These are phyloP conservation scores for Globicephala melas DNA, from an alignment of 2,113 vertebrate species.

Conservation along the genomic window DNA sequence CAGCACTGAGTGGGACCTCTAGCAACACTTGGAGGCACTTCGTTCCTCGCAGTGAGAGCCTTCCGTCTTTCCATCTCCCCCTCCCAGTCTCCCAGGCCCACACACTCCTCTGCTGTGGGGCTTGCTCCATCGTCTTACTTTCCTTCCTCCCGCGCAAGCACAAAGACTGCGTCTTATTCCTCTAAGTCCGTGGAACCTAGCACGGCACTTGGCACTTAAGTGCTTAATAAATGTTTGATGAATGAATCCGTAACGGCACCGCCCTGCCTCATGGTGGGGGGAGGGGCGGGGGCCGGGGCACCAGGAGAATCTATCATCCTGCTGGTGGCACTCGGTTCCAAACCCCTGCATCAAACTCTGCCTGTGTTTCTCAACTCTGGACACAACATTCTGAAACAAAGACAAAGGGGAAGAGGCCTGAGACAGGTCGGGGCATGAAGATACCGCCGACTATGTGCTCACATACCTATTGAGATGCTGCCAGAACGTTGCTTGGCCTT, in stretches of 20 bases:
- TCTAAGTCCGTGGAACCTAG: not conserved
- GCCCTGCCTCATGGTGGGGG: fast-evolving
- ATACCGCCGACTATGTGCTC: not conserved
- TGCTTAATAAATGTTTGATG: not conserved
- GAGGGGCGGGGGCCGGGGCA: too few species aligned
- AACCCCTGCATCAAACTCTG: not conserved
- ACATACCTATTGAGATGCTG: not conserved
- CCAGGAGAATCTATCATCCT: not conserved
- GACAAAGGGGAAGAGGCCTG: not conserved
- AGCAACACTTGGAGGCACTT: not conserved
- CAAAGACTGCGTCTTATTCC: not conserved
- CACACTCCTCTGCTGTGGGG: not conserved
- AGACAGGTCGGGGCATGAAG: not conserved
- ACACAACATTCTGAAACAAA: constrained; percentile 25
- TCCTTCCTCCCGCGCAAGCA: constrained; percentile 28
- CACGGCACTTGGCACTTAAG: not conserved
- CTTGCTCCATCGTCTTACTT: not conserved
- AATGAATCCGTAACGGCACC: not conserved
- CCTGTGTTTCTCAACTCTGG: not conserved
- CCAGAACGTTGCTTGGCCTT: not conserved
- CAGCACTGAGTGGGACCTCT: not conserved
- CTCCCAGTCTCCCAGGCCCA: not conserved
- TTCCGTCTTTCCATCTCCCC: not conserved
- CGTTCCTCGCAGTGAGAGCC: constrained; percentile 19
- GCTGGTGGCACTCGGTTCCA: not conserved